Evolutionary conservation across 92 coral and sea anemone genomes (phyloP).

Genomic region (Nematostella vectensis): DNA sequence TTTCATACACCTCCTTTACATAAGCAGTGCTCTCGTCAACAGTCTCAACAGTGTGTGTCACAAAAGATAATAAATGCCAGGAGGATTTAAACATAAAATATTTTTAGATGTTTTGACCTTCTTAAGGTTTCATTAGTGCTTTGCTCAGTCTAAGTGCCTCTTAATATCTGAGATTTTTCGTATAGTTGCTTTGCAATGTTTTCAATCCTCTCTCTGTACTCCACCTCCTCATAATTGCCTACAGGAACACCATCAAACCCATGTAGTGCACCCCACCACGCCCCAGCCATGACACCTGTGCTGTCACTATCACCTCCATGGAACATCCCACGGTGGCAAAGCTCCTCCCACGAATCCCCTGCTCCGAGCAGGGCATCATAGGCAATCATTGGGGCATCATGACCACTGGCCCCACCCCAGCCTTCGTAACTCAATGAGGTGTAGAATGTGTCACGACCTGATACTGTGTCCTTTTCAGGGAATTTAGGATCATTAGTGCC

Average conservation of each 20-base stretch:
- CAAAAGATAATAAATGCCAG: no score
- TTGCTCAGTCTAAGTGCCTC: no score
- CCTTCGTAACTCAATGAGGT: slow-evolving; percentile 74
- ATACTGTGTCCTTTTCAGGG: slow-evolving; percentile 47
- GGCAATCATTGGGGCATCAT: slow-evolving; percentile 97
- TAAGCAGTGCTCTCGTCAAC: no score
- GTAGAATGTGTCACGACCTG: slow-evolving; percentile 68
- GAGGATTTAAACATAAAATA: no score
- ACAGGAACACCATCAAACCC: slow-evolving; percentile 71
- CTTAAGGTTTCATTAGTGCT: no score
- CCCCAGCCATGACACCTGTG: slow-evolving; percentile 91
- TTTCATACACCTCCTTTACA: no score
- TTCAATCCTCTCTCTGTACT: slow-evolving; percentile 73
- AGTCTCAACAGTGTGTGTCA: no score
- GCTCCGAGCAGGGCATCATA: no score
- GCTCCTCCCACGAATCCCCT: slow-evolving; percentile 74
- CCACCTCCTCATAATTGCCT: slow-evolving; percentile 54
- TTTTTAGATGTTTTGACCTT: no score
- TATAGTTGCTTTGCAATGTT: slow-evolving; percentile 52
- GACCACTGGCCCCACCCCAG: slow-evolving; percentile 98
- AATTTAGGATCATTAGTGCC: slow-evolving; percentile 73
- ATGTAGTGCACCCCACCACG: slow-evolving; percentile 90
- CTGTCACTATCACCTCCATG: slow-evolving; percentile 96
- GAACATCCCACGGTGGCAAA: slow-evolving; percentile 80
- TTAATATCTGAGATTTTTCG: slow-evolving; percentile 37